Evolutionary conservation across 2,113 vertebrate genomes (phyloP).

Genomic region (Cryptoleucopteryx plumbea): DNA sequence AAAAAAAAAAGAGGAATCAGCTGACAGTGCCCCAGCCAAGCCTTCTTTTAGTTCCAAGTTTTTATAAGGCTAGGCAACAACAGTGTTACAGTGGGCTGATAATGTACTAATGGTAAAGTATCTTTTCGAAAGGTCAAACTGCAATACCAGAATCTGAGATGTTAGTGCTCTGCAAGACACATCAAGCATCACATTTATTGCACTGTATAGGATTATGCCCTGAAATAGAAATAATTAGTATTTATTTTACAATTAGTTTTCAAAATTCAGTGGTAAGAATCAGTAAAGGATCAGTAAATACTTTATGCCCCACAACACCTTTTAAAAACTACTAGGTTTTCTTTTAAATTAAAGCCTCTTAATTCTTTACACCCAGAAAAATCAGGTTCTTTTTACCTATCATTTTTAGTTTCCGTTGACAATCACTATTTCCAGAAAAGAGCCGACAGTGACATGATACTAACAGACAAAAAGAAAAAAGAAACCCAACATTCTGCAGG

Average conservation of each 20-base stretch:
- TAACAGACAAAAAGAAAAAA: background rate
- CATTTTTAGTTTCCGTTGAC: background rate
- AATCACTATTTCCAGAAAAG: background rate
- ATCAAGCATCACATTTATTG: background rate
- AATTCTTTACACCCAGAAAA: background rate
- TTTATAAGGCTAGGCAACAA: slow-evolving; percentile 18
- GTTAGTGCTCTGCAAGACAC: background rate
- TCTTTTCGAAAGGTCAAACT: background rate
- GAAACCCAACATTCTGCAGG: background rate
- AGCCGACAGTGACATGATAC: background rate
- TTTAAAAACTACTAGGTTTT: background rate
- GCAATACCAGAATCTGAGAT: background rate
- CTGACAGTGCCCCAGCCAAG: slow-evolving; percentile 14
- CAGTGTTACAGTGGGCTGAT: background rate
- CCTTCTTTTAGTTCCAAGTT: background rate
- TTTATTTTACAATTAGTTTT: background rate
- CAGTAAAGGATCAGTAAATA: background rate
- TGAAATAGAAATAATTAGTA: background rate
- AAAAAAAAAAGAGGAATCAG: background rate
- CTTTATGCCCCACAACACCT: background rate
- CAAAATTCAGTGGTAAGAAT: background rate
- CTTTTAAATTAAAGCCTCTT: background rate
- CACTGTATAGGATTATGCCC: background rate
- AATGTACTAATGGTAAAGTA: background rate
- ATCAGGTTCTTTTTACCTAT: background rate